Percentiles rank a stretch among this genome's conserved stretches.
Conservation (phyloP, 92 coral and sea anemone species). For the Actinernus sp. region DNA sequence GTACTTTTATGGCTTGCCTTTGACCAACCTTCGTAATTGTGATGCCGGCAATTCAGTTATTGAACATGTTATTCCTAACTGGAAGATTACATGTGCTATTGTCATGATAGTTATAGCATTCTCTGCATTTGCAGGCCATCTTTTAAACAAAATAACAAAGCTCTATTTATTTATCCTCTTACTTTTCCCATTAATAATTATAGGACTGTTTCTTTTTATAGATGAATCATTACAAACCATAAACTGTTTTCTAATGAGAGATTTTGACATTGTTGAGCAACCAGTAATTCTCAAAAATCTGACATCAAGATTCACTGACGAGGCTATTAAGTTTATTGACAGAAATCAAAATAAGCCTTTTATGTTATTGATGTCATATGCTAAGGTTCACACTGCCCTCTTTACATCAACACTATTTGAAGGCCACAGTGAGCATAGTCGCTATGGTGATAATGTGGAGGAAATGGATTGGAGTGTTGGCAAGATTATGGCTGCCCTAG, state of each 20-base stretch:
- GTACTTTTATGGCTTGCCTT: constrained; percentile 73
- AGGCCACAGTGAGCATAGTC: constrained; percentile 87
- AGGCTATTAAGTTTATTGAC: constrained; percentile 72
- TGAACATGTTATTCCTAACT: constrained; percentile 45
- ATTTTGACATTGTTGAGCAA: constrained; percentile 84
- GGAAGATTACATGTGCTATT: constrained; percentile 19
- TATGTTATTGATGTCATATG: constrained; percentile 77
- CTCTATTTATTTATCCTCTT: constrained; percentile 12
- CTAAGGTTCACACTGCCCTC: constrained; percentile 86
- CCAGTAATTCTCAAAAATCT: constrained; percentile 78
- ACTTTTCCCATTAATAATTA: not conserved
- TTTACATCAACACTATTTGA: constrained; percentile 67
- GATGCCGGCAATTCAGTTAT: constrained; percentile 44
- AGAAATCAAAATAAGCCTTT: constrained; percentile 76
- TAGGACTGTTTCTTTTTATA: not conserved
- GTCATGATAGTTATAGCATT: constrained; percentile 42
- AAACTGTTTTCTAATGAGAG: constrained; percentile 73
- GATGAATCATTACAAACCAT: not conserved
- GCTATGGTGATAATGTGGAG: constrained; percentile 94
- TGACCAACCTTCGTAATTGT: constrained; percentile 71
- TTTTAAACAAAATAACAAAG: constrained; percentile 22
- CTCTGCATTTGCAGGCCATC: constrained; percentile 8
- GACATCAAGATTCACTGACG: constrained; percentile 83
- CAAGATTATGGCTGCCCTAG: constrained; percentile 72
- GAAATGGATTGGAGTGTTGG: constrained; percentile 99